phyloP scores from a whole-genome alignment of 2,113 vertebrate species.

The Gobio gobio region DNA sequence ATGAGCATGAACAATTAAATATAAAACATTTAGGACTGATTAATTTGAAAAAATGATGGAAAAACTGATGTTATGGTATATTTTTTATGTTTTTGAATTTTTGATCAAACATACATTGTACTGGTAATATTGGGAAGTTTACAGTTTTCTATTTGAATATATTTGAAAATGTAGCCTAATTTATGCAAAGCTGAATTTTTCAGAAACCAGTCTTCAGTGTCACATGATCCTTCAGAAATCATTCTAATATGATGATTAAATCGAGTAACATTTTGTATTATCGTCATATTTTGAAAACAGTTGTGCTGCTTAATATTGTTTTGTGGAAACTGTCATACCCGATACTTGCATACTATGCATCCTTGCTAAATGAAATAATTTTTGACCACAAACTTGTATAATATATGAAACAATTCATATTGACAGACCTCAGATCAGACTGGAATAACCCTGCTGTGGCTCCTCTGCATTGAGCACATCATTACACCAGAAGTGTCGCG shows the following conservation, averaged over 20 bases:
- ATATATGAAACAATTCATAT: background rate
- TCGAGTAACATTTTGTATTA: background rate
- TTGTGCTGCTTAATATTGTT: background rate
- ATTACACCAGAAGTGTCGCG: slow-evolving; percentile 48
- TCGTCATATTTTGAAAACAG: background rate
- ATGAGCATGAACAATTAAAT: background rate
- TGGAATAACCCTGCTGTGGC: slow-evolving; percentile 66
- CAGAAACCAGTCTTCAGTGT: too few species aligned
- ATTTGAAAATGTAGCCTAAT: too few species aligned
- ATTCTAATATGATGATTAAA: background rate
- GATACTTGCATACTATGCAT: background rate
- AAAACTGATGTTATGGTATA: background rate
- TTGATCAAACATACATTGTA: background rate
- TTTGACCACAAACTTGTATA: background rate
- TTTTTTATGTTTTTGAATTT: too few species aligned
- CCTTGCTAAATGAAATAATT: background rate
- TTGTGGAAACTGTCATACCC: background rate
- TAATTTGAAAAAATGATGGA: background rate
- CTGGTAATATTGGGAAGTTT: background rate
- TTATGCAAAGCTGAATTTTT: too few species aligned
- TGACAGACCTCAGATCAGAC: slow-evolving; percentile 60
- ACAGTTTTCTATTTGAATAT: too few species aligned
- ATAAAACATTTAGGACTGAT: background rate
- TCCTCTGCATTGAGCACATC: slow-evolving; percentile 55
- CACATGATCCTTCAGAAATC: background rate